These are phyloP conservation scores for Emmelina monodactyla DNA, from an alignment of 2,888 invertebrate genomes.

Conservation along the genomic window DNA sequence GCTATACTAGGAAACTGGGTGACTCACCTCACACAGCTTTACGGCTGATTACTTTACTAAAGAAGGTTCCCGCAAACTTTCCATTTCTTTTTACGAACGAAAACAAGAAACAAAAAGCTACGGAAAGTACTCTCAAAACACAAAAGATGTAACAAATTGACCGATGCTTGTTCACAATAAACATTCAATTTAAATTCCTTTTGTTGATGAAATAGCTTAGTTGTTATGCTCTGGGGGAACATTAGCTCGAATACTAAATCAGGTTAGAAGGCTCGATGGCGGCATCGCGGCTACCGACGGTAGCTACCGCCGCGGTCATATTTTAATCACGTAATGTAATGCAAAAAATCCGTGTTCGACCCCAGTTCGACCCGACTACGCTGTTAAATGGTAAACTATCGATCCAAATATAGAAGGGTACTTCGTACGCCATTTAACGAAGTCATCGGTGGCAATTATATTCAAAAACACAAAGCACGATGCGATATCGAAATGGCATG, in stretches of 20 bases:
- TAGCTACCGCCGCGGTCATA: conserved; percentile 26
- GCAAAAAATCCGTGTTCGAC: conserved; percentile 44
- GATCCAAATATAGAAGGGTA: conserved; percentile 56
- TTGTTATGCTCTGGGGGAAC: too few relatives aligned
- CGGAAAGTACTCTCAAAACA: too few relatives aligned
- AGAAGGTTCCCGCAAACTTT: too few relatives aligned
- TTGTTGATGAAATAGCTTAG: too few relatives aligned
- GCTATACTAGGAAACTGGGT: too few relatives aligned
- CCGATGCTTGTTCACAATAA: too few relatives aligned
- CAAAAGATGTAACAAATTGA: too few relatives aligned
- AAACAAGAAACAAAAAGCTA: too few relatives aligned
- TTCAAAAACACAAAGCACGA: conserved; percentile 47
- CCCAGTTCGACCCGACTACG: conserved; percentile 28
- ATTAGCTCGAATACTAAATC: conserved; percentile 27
- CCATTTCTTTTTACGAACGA: too few relatives aligned
- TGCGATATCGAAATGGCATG: conserved; percentile 47
- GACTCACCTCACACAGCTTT: too few relatives aligned
- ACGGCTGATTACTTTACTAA: too few relatives aligned
- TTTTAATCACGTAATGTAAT: conserved; percentile 44
- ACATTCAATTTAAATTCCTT: too few relatives aligned
- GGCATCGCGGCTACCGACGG: conserved; percentile 41
- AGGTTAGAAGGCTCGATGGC: conserved; percentile 21
- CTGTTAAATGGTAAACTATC: conserved; percentile 52
- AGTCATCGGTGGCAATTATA: conserved; percentile 49
- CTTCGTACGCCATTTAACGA: conserved; percentile 49